phyloP scores from a whole-genome alignment of 2,113 vertebrate genomes.

The Corythaixoides concolor region DNA sequence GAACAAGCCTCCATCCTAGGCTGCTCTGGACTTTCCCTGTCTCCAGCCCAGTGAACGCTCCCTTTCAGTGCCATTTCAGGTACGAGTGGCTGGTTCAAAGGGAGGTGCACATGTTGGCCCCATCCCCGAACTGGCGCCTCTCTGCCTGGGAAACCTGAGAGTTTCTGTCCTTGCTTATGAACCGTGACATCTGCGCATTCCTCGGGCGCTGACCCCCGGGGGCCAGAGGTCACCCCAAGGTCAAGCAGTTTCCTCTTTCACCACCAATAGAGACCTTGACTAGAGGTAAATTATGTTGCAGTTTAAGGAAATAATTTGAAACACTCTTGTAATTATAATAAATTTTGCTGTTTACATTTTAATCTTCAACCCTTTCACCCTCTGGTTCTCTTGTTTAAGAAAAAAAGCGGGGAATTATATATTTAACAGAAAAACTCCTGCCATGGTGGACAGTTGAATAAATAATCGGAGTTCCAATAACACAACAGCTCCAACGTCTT shows the following conservation, averaged over 20 bases:
- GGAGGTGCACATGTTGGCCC: slow-evolving; percentile 76
- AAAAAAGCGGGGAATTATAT: slow-evolving; percentile 37
- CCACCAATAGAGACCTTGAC: slow-evolving; percentile 78
- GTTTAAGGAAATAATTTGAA: slow-evolving; percentile 82
- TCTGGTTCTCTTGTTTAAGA: slow-evolving; percentile 56
- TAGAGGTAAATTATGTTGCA: slow-evolving; percentile 75
- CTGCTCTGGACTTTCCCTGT: neutral
- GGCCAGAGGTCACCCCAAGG: slow-evolving; percentile 81
- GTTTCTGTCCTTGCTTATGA: slow-evolving; percentile 78
- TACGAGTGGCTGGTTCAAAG: slow-evolving; percentile 70
- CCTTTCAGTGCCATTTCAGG: slow-evolving; percentile 55
- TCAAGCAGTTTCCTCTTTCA: slow-evolving; percentile 84
- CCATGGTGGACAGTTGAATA: slow-evolving; percentile 51
- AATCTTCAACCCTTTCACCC: slow-evolving; percentile 77
- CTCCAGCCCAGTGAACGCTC: neutral
- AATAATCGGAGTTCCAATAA: slow-evolving; percentile 42
- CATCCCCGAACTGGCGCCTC: slow-evolving; percentile 81
- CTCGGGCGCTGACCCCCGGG: slow-evolving; percentile 79
- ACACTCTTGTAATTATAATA: slow-evolving; percentile 83
- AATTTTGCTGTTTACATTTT: slow-evolving; percentile 83
- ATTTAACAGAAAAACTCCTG: slow-evolving; percentile 54
- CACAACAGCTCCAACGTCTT: slow-evolving; percentile 26
- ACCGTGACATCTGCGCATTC: slow-evolving; percentile 89
- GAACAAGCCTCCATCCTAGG: neutral
- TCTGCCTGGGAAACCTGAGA: slow-evolving; percentile 83